Evolutionary conservation across 1,140 invertebrate species (phyloP).

Genomic region (Drosophila tristis): DNA sequence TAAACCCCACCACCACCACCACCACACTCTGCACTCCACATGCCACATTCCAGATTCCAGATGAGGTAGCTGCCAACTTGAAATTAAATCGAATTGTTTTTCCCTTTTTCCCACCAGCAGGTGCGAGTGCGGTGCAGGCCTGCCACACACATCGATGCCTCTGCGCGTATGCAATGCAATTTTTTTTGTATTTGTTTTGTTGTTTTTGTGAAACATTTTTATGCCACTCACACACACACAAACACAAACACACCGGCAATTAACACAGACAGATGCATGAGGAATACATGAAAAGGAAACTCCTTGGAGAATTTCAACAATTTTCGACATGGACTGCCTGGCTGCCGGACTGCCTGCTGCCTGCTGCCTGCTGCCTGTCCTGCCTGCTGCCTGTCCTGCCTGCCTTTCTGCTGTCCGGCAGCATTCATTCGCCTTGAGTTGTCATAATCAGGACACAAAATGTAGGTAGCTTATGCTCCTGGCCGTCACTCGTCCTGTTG

Average conservation of each 20-base stretch:
- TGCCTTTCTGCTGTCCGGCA: conserved; percentile 30
- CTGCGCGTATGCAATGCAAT: conserved; percentile 46
- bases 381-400: background rate
- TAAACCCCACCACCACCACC: conserved; percentile 7
- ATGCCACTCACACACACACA: conserved; percentile 30
- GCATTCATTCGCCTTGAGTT: conserved; percentile 77
- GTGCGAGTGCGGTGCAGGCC: no score
- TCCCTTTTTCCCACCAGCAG: background rate
- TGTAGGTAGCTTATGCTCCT: conserved; percentile 62
- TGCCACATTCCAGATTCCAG: background rate
- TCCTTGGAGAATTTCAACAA: conserved; percentile 63
- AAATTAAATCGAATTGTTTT: conserved; percentile 73
- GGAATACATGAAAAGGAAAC: conserved; percentile 45
- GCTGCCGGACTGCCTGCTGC: background rate
- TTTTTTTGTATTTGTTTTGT: conserved; percentile 15
- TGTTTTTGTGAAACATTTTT: conserved; percentile 22
- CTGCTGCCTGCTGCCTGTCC: conserved; percentile 3
- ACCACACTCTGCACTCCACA: no score
- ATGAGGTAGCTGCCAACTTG: conserved; percentile 55
- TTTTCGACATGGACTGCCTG: conserved; percentile 22
- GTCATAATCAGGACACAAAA: conserved; percentile 75
- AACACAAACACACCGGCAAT: conserved; percentile 56
- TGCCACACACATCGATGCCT: conserved; percentile 4
- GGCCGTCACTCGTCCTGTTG: conserved; percentile 49
- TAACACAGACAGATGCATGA: conserved; percentile 56